Conservation (phyloP, 2,797 vertebrate genomes). For the Haliaeetus albicilla region DNA sequence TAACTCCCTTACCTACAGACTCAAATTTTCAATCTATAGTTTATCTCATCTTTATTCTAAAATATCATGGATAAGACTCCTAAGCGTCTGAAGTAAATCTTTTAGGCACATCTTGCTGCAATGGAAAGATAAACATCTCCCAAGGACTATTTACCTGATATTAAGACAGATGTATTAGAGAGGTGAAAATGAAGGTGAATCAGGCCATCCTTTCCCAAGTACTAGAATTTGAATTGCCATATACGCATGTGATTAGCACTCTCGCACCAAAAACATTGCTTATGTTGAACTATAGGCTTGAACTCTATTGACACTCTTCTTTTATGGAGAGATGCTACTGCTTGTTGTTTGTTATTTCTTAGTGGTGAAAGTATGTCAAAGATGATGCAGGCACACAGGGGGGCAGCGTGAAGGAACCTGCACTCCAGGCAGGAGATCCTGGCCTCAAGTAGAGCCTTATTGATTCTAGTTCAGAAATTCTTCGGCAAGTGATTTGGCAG, state of each 20-base stretch:
- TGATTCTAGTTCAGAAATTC: conserved; percentile 10
- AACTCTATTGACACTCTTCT: neutral
- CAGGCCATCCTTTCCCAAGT: neutral
- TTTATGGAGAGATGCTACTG: neutral
- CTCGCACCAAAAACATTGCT: neutral
- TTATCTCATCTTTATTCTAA: neutral
- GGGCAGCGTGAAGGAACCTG: neutral
- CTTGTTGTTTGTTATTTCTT: neutral
- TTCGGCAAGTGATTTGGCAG: neutral
- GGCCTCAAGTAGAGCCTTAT: neutral
- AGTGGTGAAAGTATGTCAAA: neutral
- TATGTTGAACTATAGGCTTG: neutral
- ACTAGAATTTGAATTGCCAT: neutral
- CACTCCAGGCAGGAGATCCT: neutral
- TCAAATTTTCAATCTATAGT: neutral
- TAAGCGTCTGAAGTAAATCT: neutral
- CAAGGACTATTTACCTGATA: neutral
- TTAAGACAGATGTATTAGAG: neutral
- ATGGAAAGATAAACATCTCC: neutral
- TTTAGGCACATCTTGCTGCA: neutral
- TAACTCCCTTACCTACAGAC: neutral
- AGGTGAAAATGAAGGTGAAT: neutral
- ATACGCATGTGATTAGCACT: neutral
- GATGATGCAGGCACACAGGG: neutral
- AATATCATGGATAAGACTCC: neutral